Percentiles rank a stretch among this genome's conserved stretches.
Evolutionary conservation across 1,140 invertebrate genomes (phyloP).

Genomic region (Nasonia vitripennis): DNA sequence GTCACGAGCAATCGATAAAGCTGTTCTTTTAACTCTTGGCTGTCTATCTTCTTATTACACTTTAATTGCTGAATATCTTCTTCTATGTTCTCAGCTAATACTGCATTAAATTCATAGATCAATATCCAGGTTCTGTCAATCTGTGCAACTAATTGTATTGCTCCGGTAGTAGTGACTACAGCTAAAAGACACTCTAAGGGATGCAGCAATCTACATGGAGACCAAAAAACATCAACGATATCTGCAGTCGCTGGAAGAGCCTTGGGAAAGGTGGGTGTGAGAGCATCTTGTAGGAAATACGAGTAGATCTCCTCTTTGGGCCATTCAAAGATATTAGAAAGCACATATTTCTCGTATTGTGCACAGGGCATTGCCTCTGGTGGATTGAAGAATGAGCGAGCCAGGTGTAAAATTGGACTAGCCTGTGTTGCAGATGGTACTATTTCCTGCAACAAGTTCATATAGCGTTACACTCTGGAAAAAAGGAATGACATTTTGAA

Average conservation of each 20-base stretch:
- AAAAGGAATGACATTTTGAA: too few relatives aligned
- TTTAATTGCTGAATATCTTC: conserved; percentile 51
- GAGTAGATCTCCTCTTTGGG: conserved; percentile 62
- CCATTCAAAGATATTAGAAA: conserved; percentile 60
- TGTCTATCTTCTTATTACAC: conserved; percentile 18
- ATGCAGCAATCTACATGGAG: conserved; percentile 63
- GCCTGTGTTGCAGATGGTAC: conserved; percentile 63
- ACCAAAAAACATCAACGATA: conserved; percentile 67
- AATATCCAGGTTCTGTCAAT: conserved; percentile 65
- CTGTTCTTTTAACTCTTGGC: conserved; percentile 38
- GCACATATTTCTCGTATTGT: conserved; percentile 54
- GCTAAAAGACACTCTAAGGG: conserved; percentile 65
- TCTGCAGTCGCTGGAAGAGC: conserved; percentile 52
- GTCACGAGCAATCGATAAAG: conserved; percentile 62
- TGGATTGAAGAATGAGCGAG: conserved; percentile 66
- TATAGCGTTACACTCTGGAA: neutral
- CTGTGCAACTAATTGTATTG: conserved; percentile 64
- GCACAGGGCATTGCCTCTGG: conserved; percentile 61
- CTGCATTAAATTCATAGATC: conserved; percentile 59
- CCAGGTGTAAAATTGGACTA: conserved; percentile 61
- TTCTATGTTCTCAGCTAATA: conserved; percentile 57
- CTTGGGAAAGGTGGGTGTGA: conserved; percentile 64
- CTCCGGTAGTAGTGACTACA: conserved; percentile 65
- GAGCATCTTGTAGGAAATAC: conserved; percentile 62
- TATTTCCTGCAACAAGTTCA: conserved; percentile 63